Conservation (phyloP, 2,888 invertebrate species). For the Mythimna loreyi region DNA sequence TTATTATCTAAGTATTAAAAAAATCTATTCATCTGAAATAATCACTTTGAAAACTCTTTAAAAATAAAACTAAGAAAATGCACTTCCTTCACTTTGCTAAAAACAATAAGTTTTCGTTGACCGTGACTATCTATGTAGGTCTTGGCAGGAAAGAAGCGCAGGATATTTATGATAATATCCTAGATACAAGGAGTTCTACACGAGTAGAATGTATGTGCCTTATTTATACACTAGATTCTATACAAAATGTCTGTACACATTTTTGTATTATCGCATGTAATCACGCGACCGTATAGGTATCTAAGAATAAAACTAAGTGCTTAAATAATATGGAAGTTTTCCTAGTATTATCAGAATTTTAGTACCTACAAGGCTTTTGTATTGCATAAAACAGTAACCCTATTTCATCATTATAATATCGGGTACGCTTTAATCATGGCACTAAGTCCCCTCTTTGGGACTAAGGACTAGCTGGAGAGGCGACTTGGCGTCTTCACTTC, state of each 20-base stretch:
- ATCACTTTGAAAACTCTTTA: background rate
- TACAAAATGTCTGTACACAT: conserved; percentile 69
- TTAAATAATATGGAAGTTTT: conserved; percentile 2
- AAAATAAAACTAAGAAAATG: background rate
- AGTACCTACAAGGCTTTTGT: background rate
- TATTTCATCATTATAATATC: no score
- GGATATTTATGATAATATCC: conserved; percentile 62
- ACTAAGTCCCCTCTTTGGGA: no score
- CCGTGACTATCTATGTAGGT: conserved; percentile 47
- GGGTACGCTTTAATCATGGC: no score
- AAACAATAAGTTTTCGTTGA: conserved; percentile 36
- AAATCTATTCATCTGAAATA: background rate
- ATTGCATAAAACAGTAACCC: background rate
- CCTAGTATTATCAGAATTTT: background rate
- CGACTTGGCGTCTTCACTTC: no score
- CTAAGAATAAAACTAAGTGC: conserved; percentile 67
- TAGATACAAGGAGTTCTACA: conserved; percentile 57
- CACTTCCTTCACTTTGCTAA: conserved; percentile 8
- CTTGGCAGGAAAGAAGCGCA: conserved; percentile 47
- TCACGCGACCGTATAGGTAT: conserved; percentile 74
- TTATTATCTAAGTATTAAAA: background rate
- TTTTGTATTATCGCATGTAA: conserved; percentile 69
- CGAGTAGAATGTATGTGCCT: conserved; percentile 54
- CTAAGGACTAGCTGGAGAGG: no score
- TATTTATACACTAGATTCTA: conserved; percentile 63